Evolutionary conservation across 1,140 invertebrate species (phyloP).

Genomic region (Dendroctonus valens): DNA sequence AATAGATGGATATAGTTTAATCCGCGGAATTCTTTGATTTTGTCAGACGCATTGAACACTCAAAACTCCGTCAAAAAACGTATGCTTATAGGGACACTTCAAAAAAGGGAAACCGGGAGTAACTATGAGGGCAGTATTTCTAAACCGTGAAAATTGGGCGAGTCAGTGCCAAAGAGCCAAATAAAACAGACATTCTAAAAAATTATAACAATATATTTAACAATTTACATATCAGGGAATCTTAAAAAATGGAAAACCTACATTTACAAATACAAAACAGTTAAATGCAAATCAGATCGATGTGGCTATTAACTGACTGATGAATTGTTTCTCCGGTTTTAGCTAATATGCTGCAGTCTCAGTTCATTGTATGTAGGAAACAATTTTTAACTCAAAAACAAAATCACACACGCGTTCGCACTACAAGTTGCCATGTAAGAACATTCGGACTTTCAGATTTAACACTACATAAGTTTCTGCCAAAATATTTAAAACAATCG

Average conservation of each 20-base stretch:
- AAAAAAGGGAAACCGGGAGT: too few relatives aligned
- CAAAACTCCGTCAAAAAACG: too few relatives aligned
- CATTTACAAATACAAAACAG: conserved; percentile 22
- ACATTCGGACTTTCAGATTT: conserved; percentile 25
- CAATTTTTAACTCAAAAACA: conserved; percentile 15
- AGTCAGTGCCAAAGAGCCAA: too few relatives aligned
- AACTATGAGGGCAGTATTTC: too few relatives aligned
- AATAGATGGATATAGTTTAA: too few relatives aligned
- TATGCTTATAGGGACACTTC: too few relatives aligned
- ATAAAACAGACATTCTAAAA: conserved; percentile 15
- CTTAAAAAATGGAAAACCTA: conserved; percentile 30
- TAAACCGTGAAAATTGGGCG: too few relatives aligned
- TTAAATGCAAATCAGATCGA: conserved; percentile 39
- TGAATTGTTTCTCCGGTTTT: neutral
- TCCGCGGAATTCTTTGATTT: too few relatives aligned
- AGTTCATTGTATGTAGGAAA: conserved; percentile 8
- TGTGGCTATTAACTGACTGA: conserved; percentile 10
- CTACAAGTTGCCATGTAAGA: conserved; percentile 32
- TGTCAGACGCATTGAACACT: too few relatives aligned
- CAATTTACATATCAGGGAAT: conserved; percentile 32
- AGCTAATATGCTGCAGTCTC: conserved; percentile 1
- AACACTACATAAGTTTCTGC: conserved; percentile 25
- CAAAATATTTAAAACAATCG: conserved; percentile 34
- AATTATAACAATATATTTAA: conserved; percentile 41
- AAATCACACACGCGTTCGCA: conserved; percentile 27